A percentile compares a stretch with the other conserved stretches of the same genome.
Conservation (phyloP, 2,888 invertebrate genomes). For the Frankliniella intonsa region DNA sequence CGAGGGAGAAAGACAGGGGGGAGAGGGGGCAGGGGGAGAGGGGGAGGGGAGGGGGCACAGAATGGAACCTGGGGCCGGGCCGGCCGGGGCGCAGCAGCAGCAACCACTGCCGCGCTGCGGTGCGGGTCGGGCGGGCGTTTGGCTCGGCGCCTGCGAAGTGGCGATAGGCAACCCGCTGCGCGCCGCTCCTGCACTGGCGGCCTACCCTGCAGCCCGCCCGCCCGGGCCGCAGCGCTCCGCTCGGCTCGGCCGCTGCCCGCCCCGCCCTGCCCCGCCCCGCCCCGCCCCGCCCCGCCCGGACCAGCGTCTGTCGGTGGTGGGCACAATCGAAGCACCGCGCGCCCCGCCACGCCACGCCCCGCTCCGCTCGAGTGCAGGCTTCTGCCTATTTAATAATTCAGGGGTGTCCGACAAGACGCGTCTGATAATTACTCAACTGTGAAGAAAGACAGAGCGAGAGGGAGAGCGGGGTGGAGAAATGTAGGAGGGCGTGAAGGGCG, state of each 20-base stretch:
- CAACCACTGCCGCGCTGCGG: too few species aligned
- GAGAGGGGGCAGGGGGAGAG: too few species aligned
- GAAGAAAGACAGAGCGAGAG: neutral
- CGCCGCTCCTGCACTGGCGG: neutral
- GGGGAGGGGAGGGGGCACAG: neutral
- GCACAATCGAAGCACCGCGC: neutral
- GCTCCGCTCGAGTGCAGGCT: slow-evolving; percentile 4
- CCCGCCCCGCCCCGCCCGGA: neutral
- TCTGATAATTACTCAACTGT: slow-evolving; percentile 23
- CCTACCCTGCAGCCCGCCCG: neutral
- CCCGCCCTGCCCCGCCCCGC: neutral
- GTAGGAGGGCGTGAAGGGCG: neutral
- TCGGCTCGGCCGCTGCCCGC: neutral
- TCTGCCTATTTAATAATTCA: slow-evolving; percentile 27
- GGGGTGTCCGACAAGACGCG: slow-evolving; percentile 25
- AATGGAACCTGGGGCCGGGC: neutral
- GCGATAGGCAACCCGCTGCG: slow-evolving; percentile 4
- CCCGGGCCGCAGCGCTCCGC: neutral
- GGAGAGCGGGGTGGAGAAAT: neutral
- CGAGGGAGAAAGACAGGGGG: too few species aligned
- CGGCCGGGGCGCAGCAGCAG: neutral
- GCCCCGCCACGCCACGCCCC: neutral
- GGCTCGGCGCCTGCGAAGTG: neutral
- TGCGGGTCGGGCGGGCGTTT: neutral
- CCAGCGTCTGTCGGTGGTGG: too few species aligned